Percentiles rank a stretch among this genome's conserved stretches.
phyloP scores from a whole-genome alignment of 2,888 invertebrate genomes.

The Tachina lurida region DNA sequence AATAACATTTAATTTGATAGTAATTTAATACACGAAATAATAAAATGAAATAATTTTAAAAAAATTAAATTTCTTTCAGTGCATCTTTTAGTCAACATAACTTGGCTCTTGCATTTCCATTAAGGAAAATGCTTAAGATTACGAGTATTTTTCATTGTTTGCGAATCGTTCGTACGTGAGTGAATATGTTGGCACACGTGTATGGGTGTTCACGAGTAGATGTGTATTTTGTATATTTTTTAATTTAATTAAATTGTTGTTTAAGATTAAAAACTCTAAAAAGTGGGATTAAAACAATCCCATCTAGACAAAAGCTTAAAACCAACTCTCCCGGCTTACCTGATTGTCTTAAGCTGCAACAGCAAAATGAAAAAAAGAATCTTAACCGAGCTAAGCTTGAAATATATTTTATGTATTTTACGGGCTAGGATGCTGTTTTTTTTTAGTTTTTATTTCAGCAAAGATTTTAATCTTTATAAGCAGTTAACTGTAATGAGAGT shows the following conservation, averaged over 20 bases:
- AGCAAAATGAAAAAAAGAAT: slow-evolving; percentile 15
- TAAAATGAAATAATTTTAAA: too few relatives aligned
- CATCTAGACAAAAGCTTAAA: neutral
- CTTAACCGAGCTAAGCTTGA: slow-evolving; percentile 48
- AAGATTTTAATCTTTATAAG: slow-evolving; percentile 70
- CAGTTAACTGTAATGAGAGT: slow-evolving; percentile 74
- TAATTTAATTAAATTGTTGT: slow-evolving; percentile 71
- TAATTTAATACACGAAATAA: too few relatives aligned
- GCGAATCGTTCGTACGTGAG: neutral
- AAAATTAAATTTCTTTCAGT: slow-evolving; percentile 38
- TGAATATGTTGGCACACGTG: neutral
- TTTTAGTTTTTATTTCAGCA: slow-evolving; percentile 54
- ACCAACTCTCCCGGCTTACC: slow-evolving; percentile 19
- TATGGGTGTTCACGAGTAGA: neutral
- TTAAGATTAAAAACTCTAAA: slow-evolving; percentile 66
- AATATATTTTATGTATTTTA: slow-evolving; percentile 23
- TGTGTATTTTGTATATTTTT: slow-evolving; percentile 38
- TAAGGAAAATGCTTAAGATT: slow-evolving; percentile 28
- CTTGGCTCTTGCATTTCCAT: slow-evolving; percentile 8
- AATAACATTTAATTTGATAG: too few relatives aligned
- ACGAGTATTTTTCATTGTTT: slow-evolving; percentile 43
- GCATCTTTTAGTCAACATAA: neutral
- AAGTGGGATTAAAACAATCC: slow-evolving; percentile 48
- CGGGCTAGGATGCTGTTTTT: slow-evolving; percentile 9
- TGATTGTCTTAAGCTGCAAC: slow-evolving; percentile 34